These are phyloP conservation scores for Hyperoplus immaculatus DNA, from an alignment of 2,797 vertebrate genomes.

Conservation along the genomic window DNA sequence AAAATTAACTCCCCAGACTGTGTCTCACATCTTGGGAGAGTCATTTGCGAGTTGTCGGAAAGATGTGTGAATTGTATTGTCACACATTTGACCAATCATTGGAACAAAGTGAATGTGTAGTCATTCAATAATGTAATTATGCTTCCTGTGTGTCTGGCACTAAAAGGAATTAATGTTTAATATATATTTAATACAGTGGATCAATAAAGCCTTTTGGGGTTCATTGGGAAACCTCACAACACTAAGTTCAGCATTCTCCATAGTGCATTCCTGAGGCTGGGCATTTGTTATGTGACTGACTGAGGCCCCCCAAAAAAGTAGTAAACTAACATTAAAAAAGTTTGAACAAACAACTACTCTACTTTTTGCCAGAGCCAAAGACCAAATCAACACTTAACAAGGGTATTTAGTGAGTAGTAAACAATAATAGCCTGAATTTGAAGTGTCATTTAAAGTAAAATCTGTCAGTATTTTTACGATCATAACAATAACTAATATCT, in stretches of 20 bases:
- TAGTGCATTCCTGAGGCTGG: not conserved
- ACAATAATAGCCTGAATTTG: not conserved
- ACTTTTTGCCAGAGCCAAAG: not conserved
- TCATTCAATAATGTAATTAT: conserved; percentile 63
- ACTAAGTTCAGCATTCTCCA: conserved; percentile 29
- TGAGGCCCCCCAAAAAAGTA: not conserved
- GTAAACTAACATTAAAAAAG: not conserved
- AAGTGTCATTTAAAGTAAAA: conserved; percentile 9
- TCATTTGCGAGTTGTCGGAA: conserved; percentile 39
- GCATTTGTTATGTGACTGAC: conserved; percentile 2
- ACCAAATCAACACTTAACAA: not conserved
- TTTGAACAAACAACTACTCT: not conserved
- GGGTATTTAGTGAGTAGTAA: not conserved
- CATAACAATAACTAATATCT: not conserved
- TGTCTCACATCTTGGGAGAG: conserved; percentile 40
- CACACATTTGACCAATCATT: conserved; percentile 32
- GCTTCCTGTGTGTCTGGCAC: conserved; percentile 44
- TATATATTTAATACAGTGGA: conserved; percentile 42
- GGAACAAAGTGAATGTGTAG: conserved; percentile 45
- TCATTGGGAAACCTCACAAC: conserved; percentile 33
- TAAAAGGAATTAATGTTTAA: conserved; percentile 47
- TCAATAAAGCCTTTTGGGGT: conserved; percentile 54
- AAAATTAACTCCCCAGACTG: conserved; percentile 27
- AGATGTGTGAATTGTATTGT: conserved; percentile 29
- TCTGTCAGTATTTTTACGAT: not conserved